These are phyloP conservation scores for Centruroides sculpturatus DNA, from an alignment of 1,140 invertebrate species.

Conservation along the genomic window DNA sequence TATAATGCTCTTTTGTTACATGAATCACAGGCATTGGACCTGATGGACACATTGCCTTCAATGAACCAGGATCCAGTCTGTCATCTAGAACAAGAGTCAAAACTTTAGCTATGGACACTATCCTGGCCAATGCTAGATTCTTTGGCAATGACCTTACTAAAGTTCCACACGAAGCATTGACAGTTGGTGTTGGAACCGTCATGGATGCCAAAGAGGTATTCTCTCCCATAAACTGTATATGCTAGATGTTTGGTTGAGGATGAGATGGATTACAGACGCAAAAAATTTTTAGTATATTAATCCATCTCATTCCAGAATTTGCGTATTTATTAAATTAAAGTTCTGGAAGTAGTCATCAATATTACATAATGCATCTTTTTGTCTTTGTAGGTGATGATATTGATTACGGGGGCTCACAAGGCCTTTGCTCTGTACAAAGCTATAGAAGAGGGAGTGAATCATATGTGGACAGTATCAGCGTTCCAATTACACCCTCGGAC, in stretches of 20 bases:
- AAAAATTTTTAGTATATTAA: too few species aligned
- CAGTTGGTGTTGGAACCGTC: conserved; percentile 95
- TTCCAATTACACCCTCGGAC: conserved; percentile 89
- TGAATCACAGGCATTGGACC: conserved; percentile 65
- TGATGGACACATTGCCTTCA: conserved; percentile 99
- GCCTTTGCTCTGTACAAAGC: conserved; percentile 92
- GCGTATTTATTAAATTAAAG: too few species aligned
- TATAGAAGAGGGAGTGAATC: conserved; percentile 93
- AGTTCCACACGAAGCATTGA: conserved; percentile 84
- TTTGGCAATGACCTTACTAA: conserved; percentile 86
- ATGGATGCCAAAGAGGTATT: conserved; percentile 92
- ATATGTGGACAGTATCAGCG: conserved; percentile 99
- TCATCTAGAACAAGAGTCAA: conserved; percentile 90
- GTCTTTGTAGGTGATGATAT: conserved; percentile 68
- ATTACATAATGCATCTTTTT: not conserved
- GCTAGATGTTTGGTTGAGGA: not conserved
- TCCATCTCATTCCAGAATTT: too few species aligned
- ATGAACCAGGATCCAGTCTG: conserved; percentile 83
- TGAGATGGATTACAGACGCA: not conserved
- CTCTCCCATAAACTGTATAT: not conserved
- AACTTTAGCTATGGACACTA: conserved; percentile 88
- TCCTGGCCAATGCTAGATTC: conserved; percentile 92
- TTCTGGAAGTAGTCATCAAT: too few species aligned
- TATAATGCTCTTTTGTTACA: too few species aligned
- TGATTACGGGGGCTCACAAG: conserved; percentile 96